Evolutionary conservation across 2,113 vertebrate genomes (phyloP).

Genomic region (Rattus rattus): DNA sequence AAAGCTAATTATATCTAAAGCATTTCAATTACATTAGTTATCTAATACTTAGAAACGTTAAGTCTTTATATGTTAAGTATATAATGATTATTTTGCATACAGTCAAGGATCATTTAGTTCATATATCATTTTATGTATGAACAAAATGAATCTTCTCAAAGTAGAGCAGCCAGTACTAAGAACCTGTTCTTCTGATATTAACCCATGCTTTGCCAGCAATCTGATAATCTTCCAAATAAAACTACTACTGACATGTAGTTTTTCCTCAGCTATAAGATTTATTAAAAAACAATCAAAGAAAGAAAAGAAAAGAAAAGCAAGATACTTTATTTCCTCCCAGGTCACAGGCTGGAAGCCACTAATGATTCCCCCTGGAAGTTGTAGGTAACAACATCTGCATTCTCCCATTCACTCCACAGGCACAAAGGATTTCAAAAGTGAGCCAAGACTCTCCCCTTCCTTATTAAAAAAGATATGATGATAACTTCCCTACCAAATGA

Average conservation of each 20-base stretch:
- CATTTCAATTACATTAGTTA: conserved; percentile 42
- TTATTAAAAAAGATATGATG: not conserved
- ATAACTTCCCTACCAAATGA: not conserved
- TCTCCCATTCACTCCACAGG: not conserved
- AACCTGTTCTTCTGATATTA: not conserved
- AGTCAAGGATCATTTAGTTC: not conserved
- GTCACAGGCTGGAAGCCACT: not conserved
- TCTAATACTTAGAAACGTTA: not conserved
- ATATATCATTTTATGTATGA: not conserved
- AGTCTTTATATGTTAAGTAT: not conserved
- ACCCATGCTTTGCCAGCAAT: not conserved
- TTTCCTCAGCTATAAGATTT: not conserved
- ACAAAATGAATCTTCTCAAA: not conserved
- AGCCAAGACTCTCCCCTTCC: not conserved
- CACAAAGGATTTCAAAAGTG: conserved; percentile 54
- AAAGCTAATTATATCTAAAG: conserved; percentile 30
- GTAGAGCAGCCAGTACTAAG: not conserved
- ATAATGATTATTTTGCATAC: not conserved
- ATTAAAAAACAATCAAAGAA: not conserved
- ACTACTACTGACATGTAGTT: not conserved
- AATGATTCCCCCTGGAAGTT: not conserved
- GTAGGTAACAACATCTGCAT: not conserved
- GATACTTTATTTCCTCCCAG: not conserved
- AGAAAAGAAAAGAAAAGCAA: not conserved
- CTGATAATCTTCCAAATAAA: conserved; percentile 15